Evolutionary conservation across 2,888 invertebrate genomes (phyloP).

Genomic region (Perdita meconis): DNA sequence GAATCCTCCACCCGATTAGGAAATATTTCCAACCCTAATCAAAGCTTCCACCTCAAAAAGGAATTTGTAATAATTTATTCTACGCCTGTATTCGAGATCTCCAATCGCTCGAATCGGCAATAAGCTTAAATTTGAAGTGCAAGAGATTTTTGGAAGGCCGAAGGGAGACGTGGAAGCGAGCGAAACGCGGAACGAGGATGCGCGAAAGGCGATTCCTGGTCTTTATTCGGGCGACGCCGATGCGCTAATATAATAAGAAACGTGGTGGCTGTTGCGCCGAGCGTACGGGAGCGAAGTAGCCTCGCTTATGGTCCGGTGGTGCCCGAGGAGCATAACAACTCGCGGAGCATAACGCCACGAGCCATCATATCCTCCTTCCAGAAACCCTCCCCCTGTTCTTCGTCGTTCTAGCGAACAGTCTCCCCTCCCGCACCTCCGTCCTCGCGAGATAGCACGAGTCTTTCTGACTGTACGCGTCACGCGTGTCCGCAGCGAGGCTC

Average conservation of each 20-base stretch:
- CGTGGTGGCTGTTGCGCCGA: conserved; percentile 73
- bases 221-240: conserved; percentile 78
- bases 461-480: conserved; percentile 52
- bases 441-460: conserved; percentile 49
- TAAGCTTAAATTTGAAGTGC: not conserved
- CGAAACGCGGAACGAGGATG: too few relatives aligned
- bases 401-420: conserved; percentile 35
- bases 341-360: conserved; percentile 84
- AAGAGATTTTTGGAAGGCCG: not conserved
- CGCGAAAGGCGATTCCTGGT: conserved; percentile 32
- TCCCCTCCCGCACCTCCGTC: conserved; percentile 43
- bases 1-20: too few relatives aligned
- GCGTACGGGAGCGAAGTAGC: conserved; percentile 75
- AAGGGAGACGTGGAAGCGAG: not conserved
- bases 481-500: conserved; percentile 41
- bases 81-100: too few relatives aligned
- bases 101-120: too few relatives aligned
- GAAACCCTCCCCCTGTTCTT: conserved; percentile 69
- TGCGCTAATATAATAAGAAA: conserved; percentile 83
- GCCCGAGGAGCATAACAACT: conserved; percentile 83
- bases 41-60: too few relatives aligned
- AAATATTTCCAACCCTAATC: too few relatives aligned
- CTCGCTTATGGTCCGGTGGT: conserved; percentile 83
- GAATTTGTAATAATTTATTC: too few relatives aligned
- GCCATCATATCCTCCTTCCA: conserved; percentile 83